Base-by-base conservation (phyloP, 2,797 vertebrate genomes). In the Mico argentatus region DNA sequence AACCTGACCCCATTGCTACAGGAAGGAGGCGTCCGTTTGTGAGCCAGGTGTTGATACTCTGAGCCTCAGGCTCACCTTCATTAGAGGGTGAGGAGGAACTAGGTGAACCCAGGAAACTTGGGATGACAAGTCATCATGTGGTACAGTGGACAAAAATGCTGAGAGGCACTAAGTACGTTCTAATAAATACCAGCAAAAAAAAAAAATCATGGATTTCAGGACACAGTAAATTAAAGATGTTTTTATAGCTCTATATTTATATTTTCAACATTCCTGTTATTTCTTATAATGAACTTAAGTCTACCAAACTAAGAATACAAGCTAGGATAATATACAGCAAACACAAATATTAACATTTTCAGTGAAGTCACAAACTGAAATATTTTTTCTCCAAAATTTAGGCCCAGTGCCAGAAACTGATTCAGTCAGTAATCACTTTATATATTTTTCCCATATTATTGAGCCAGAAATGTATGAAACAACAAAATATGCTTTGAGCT, bases 321-420 rank as follows among this genome's bases (percentile, higher is more conserved):
- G 70, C n/a, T 50, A 76, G 48, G 36, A 4, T 15, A 79, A 94
- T 92, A 83, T 75, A n/a, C 10, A 93, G 59, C 20, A 87, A 93
- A 70, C 24, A 84, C 19, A 90, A 95, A 77, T 79, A 44, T 85
- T 88, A 73, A 87, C 82, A 88, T 83, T 77, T 87, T 87, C 50
- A 93, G 39, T 80, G 75, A 98, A 84, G 9, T 95, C 41, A 93
- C 67, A 50, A 91, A 55, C 11, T 82, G 36, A 88, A 94, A 87
- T 52, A 44, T 39, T 70, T n/a, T 70, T 30, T 70, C 11, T 27
- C 17, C 26, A 4, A 93, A 59, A 86, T 94, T 39, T 67, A 96
- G 82, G 76, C 82, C 30, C 13, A 87, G 36, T 77, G 64, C n/a
- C 64, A 90, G 30, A 87, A 33, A 9, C 76, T 85, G 41, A 48